Conservation (phyloP, 2,888 invertebrate genomes). For the Pseudococcus viburni region DNA sequence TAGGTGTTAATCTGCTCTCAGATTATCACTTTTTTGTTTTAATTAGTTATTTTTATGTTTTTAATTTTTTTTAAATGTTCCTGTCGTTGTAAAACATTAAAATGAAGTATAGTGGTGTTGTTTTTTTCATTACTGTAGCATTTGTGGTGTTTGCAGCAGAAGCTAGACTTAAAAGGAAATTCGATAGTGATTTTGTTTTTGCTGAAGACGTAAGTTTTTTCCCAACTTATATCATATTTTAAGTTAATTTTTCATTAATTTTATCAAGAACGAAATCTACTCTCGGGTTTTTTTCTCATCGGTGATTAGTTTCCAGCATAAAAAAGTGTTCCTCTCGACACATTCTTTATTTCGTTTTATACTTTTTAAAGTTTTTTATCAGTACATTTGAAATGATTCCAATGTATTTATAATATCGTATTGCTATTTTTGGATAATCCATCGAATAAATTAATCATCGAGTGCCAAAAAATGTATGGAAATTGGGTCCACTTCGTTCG, state of each 20-base stretch:
- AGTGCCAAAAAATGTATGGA: not conserved
- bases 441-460: not conserved
- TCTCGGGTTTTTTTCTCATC: not conserved
- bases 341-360: too few relatives aligned
- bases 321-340: too few relatives aligned
- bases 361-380: too few relatives aligned
- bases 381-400: too few relatives aligned
- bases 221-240: not conserved
- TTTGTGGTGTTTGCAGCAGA: constrained; percentile 40
- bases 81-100: constrained; percentile 55
- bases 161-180: constrained; percentile 55
- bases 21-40: constrained; percentile 50
- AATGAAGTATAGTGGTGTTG: constrained; percentile 56
- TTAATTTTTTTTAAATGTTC: constrained; percentile 13
- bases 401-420: too few relatives aligned
- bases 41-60: constrained; percentile 2
- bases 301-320: too few relatives aligned
- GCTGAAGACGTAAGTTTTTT: constrained; percentile 60
- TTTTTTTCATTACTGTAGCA: constrained; percentile 51
- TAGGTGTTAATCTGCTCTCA: constrained; percentile 47
- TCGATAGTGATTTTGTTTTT: constrained; percentile 57
- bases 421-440: not conserved
- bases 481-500: not conserved
- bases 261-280: not conserved
- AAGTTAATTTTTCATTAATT: not conserved